Base-by-base conservation (phyloP, 2,888 invertebrate species). In the Epicampocera succincta region DNA sequence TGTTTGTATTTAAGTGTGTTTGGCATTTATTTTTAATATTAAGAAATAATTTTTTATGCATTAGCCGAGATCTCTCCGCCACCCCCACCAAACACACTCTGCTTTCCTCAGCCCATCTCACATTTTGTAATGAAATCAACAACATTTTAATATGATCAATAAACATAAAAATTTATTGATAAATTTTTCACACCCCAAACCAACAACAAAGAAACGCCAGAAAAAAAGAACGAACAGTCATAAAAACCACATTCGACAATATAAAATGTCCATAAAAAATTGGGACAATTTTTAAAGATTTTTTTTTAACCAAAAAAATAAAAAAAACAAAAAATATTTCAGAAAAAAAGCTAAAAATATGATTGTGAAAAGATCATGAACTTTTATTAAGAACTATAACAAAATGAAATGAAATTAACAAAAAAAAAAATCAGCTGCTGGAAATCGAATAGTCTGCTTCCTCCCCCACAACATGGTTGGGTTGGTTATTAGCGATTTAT, bases 111-210 rank as follows among this genome's bases (percentile, higher is more conserved):
- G 52, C n/a, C 33, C 33, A 19, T 44, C 25, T 40, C 29, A 60
- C 12, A 68, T 21, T 50, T 17, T 21, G 58, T 61, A 61, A 69
- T 54, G 60, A 76, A 61, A 69, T 48, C 50, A 73, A 79, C 77
- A 33, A 9, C 8, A 74, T 78, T 82, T 82, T 82, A 82, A 82
- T 82, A 78, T 66, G 82, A 78, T 82, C 78, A 82, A 82, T 82
- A 82, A 82, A 82, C 71, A 82, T 82, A 82, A 82, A 82, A 82
- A 74, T 74, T 82, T 82, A 82, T 82, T 78, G 78, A 78, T 78
- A 44, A 78, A 68, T 75, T 82, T 82, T 78, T 78, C 78, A 82
- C 82, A 82, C 82, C 82, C 82, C 74, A 54, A n/a, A n/a, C n/a
- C n/a, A n/a, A n/a, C n/a, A n/a, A n/a, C n/a, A 78, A 73, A 15